These are phyloP conservation scores for Oryzias curvinotus DNA, from an alignment of 2,113 vertebrate species.

Conservation along the genomic window DNA sequence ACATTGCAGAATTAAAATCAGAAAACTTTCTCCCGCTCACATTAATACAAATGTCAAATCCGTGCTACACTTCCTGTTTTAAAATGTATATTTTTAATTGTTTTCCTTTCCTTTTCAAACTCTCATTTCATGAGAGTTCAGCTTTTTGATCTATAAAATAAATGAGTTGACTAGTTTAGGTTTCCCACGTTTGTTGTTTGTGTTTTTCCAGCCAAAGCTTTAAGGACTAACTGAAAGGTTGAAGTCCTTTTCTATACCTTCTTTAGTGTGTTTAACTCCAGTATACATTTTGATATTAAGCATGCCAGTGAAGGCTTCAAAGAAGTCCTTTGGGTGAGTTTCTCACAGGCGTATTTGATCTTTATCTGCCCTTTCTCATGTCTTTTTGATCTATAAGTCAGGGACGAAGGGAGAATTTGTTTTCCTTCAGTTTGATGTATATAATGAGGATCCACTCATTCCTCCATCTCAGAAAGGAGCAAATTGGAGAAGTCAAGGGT, in stretches of 20 bases:
- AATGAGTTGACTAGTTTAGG: too few species aligned
- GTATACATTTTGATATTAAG: slow-evolving; percentile 16
- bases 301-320: slow-evolving; percentile 15
- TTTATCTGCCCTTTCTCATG: slow-evolving; percentile 40
- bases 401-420: slow-evolving; percentile 20
- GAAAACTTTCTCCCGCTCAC: too few species aligned
- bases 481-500: slow-evolving; percentile 17
- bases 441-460: slow-evolving; percentile 28
- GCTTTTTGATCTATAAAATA: too few species aligned
- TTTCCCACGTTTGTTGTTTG: slow-evolving; percentile 1
- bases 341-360: slow-evolving; percentile 63
- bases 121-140: too few species aligned
- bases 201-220: slow-evolving; percentile 1
- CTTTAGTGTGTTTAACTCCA: neutral
- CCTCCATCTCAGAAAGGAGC: slow-evolving; percentile 14
- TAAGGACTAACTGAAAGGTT: slow-evolving; percentile 9
- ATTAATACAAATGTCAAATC: too few species aligned
- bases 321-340: slow-evolving; percentile 38
- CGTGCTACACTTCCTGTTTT: too few species aligned
- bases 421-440: slow-evolving; percentile 29
- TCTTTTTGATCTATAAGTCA: slow-evolving; percentile 55
- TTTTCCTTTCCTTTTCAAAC: too few species aligned
- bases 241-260: neutral
- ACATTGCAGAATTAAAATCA: too few species aligned
- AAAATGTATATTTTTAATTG: too few species aligned